Conservation (phyloP, 2,797 vertebrate species). For the Novumbra hubbsi region DNA sequence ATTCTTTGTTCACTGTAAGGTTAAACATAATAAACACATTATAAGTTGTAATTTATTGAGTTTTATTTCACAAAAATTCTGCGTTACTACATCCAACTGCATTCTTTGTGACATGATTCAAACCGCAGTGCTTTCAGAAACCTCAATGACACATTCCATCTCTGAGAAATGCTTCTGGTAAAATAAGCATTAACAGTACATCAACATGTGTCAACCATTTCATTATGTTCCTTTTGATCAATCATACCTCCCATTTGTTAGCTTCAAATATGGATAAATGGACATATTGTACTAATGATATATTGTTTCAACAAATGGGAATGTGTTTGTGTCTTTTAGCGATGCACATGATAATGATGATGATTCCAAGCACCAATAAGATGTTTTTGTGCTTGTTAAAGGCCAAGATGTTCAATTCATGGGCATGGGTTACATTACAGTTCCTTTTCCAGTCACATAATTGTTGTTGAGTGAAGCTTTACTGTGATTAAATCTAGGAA, state of each 20-base stretch:
- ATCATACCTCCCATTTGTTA: slow-evolving; percentile 21
- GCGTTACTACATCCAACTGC: slow-evolving; percentile 70
- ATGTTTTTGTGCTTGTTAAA: slow-evolving; percentile 19
- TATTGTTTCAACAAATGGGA: neutral
- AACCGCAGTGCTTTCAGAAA: slow-evolving; percentile 38
- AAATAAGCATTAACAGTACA: slow-evolving; percentile 50
- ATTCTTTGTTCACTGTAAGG: neutral
- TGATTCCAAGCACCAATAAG: slow-evolving; percentile 24
- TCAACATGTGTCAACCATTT: slow-evolving; percentile 43
- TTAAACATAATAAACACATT: slow-evolving; percentile 21
- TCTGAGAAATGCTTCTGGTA: slow-evolving; percentile 51
- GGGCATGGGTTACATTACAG: neutral
- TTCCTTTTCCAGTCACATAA: slow-evolving; percentile 13
- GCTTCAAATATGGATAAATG: slow-evolving; percentile 30
- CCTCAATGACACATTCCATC: slow-evolving; percentile 20
- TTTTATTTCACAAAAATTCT: slow-evolving; percentile 72
- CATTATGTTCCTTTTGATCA: slow-evolving; percentile 1
- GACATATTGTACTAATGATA: slow-evolving; percentile 1
- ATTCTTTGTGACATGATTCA: slow-evolving; percentile 52
- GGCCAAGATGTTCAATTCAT: slow-evolving; percentile 5
- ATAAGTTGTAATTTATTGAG: slow-evolving; percentile 41
- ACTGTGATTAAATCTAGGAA: slow-evolving; percentile 34
- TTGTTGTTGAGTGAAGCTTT: neutral
- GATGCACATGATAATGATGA: slow-evolving; percentile 10
- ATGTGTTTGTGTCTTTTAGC: slow-evolving; percentile 6